Conservation (phyloP, 2,888 invertebrate genomes). For the Megaustenia siamemsis region DNA sequence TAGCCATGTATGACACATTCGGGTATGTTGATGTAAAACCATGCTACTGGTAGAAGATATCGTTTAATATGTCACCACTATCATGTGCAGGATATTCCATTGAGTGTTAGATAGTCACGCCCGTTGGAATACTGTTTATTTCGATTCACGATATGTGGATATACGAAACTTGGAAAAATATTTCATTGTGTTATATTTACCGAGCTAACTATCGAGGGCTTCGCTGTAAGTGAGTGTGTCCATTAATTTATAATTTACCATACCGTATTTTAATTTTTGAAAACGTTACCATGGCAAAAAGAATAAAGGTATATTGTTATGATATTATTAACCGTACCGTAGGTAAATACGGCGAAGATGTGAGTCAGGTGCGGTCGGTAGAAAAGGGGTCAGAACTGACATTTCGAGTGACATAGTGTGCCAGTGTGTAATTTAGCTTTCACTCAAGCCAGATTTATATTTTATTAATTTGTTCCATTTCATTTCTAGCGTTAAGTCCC, state of each 20-base stretch:
- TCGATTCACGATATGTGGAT: not conserved
- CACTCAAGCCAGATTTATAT: not conserved
- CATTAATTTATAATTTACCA: too few relatives aligned
- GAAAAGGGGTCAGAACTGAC: not conserved
- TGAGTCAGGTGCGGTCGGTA: too few relatives aligned
- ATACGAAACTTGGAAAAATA: not conserved
- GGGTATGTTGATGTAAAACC: conserved; percentile 40
- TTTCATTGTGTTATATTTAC: too few relatives aligned
- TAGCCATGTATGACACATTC: conserved; percentile 31
- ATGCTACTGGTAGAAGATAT: not conserved
- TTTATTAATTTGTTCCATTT: too few relatives aligned
- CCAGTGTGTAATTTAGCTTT: not conserved
- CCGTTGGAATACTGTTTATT: conserved; percentile 5
- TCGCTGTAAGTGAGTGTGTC: too few relatives aligned
- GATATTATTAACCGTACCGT: too few relatives aligned
- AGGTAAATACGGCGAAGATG: not conserved
- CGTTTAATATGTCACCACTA: not conserved
- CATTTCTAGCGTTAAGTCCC: too few relatives aligned
- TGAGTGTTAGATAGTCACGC: not conserved
- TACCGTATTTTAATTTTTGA: too few relatives aligned
- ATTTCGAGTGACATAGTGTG: not conserved
- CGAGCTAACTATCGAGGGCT: too few relatives aligned
- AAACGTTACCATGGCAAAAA: too few relatives aligned
- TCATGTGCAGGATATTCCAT: not conserved
- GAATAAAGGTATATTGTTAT: too few relatives aligned